These are phyloP conservation scores for Pelusios castaneus DNA, from an alignment of 2,113 vertebrate genomes.

Conservation along the genomic window DNA sequence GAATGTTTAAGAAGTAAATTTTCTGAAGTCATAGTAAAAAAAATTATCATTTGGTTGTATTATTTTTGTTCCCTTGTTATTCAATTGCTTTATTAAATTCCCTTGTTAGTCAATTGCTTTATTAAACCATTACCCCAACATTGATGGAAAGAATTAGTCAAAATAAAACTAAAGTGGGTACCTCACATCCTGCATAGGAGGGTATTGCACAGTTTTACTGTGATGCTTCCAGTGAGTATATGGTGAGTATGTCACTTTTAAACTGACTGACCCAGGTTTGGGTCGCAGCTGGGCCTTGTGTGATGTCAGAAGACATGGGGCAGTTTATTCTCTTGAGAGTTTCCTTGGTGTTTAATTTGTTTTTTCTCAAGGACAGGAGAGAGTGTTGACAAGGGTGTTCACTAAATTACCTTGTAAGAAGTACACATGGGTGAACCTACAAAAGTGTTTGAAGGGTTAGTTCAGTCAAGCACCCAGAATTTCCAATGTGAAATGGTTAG, in stretches of 20 bases:
- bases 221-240: background rate
- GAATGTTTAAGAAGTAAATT: background rate
- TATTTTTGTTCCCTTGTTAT: background rate
- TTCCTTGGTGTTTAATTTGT: background rate
- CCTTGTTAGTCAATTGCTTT: conserved; percentile 20
- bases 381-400: conserved; percentile 8
- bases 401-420: conserved; percentile 10
- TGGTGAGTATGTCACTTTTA: background rate
- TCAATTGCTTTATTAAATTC: conserved; percentile 12
- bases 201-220: conserved; percentile 28
- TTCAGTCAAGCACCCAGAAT: background rate
- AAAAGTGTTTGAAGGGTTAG: background rate
- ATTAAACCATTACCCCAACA: background rate
- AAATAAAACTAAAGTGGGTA: conserved; percentile 25
- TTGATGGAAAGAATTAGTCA: conserved; percentile 20
- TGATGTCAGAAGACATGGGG: background rate
- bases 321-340: background rate
- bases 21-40: background rate
- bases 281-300: background rate
- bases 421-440: background rate
- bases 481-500: background rate
- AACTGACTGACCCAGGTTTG: background rate
- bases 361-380: background rate
- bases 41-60: background rate
- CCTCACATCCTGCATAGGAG: background rate